A percentile compares a stretch with the other conserved stretches of the same genome.
These are phyloP conservation scores for Hyles euphorbiae DNA, from an alignment of 1,140 invertebrate species.

Conservation along the genomic window DNA sequence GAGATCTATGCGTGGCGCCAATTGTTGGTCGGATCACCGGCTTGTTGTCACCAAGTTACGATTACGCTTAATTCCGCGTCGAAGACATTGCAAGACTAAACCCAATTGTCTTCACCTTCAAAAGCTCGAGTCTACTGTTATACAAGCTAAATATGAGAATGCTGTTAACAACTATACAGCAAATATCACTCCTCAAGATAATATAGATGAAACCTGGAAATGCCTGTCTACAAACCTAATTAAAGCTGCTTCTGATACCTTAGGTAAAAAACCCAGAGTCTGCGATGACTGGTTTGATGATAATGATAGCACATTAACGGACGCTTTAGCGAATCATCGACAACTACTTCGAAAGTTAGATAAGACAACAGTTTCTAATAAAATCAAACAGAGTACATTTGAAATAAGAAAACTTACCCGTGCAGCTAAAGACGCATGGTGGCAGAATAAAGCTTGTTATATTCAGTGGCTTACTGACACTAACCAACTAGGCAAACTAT, in stretches of 20 bases:
- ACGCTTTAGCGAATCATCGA: neutral
- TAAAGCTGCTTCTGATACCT: neutral
- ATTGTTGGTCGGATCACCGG: neutral
- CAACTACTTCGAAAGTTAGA: too few relatives aligned
- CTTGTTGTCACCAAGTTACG: neutral
- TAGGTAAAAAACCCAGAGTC: neutral
- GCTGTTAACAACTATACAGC: neutral
- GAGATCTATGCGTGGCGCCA: neutral
- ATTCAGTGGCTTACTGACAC: too few relatives aligned
- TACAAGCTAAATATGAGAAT: neutral
- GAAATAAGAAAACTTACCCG: too few relatives aligned
- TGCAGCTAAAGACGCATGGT: too few relatives aligned
- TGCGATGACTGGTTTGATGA: conserved; percentile 1
- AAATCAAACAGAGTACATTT: too few relatives aligned
- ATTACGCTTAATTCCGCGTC: neutral
- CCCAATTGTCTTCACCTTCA: neutral
- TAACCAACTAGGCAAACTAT: too few relatives aligned
- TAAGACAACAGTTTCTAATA: too few relatives aligned
- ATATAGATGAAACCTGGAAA: too few relatives aligned
- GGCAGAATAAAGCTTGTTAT: too few relatives aligned
- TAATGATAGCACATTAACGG: neutral
- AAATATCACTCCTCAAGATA: too few relatives aligned
- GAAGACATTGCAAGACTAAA: neutral
- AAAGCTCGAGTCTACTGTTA: neutral
- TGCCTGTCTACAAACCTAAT: too few relatives aligned